Evolutionary conservation across 1,140 invertebrate species (phyloP), one percentile per base, ranked within the genome.

Genomic region (Plutomurus gul): DNA sequence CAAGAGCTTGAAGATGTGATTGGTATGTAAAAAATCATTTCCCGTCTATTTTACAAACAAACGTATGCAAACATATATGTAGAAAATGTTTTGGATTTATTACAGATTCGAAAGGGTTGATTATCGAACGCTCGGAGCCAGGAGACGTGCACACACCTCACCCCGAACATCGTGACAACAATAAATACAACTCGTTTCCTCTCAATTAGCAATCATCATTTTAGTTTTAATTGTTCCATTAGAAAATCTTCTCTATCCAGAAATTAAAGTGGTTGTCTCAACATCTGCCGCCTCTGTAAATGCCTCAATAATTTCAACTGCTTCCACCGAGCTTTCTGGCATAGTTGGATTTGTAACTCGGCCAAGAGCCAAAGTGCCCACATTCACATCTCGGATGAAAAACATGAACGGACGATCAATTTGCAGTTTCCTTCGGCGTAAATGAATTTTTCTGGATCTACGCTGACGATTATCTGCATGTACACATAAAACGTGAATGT

Each of bases 341-440:
- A 11, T 22, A 4, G 8, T 25, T 18, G 75, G 65, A 8, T 51
- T 51, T 4, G 33, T 65, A 10, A 81, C 75, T 11, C 82, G 51
- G 16, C 82, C 82, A 27, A 81, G 20, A 13, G 77, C 74, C 18
- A 83, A 49, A 10, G 75, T 81, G 16, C 79, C 82, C 1, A 79
- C 71, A 3, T 46, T 20, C 10, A 27, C 36, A 39, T 83, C 82
- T 33, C 71, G 49, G 6, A 83, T 18, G 39, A 79, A 83, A 40
- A 83, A 79, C 30, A 81, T 39, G 47, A 83, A 83, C 22, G 82
- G 82, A 27, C 82, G 51, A 51, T 83, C 80, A 11, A 81, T 27
- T n/a, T 77, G 71, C 7, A 83, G 39, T 77, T 78, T 78, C 39
- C 77, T 39, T 1, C 30, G 27, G 7, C 70, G 27, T n/a, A 77